These are phyloP conservation scores for Cydia splendana DNA, from an alignment of 1,140 invertebrate genomes.

Conservation along the genomic window DNA sequence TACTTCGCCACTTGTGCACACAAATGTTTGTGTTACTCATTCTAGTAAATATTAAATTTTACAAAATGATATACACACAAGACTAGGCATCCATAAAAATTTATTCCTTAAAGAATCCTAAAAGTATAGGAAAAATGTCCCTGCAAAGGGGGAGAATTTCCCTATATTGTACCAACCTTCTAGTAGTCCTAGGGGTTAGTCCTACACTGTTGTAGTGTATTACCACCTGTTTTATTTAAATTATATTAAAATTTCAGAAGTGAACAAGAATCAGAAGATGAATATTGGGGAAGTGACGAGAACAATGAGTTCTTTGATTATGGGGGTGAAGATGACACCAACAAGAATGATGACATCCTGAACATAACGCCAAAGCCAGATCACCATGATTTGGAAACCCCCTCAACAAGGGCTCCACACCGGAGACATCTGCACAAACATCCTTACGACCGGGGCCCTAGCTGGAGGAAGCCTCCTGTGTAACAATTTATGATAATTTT, in stretches of 20 bases:
- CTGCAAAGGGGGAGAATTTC: too few relatives aligned
- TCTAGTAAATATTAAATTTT: too few relatives aligned
- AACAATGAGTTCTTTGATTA: conserved; percentile 57
- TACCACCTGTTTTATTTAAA: too few relatives aligned
- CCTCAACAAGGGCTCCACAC: conserved; percentile 50
- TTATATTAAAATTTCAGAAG: conserved; percentile 45
- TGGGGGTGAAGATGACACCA: conserved; percentile 56
- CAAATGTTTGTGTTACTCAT: too few relatives aligned
- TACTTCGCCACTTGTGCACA: too few relatives aligned
- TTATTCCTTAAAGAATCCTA: too few relatives aligned
- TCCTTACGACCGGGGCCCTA: conserved; percentile 71
- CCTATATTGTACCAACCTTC: too few relatives aligned
- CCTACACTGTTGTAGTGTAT: too few relatives aligned
- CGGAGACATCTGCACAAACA: conserved; percentile 78
- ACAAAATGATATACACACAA: too few relatives aligned
- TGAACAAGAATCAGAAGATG: conserved; percentile 59
- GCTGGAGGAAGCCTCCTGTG: conserved; percentile 37
- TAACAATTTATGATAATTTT: conserved; percentile 12
- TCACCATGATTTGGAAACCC: conserved; percentile 42
- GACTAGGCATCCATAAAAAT: too few relatives aligned
- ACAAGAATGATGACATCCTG: conserved; percentile 57
- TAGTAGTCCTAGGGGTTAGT: too few relatives aligned
- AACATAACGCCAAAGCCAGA: conserved; percentile 36
- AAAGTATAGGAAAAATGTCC: too few relatives aligned
- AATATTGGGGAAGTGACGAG: conserved; percentile 58